These are phyloP conservation scores for Caenorhabditis briggsae DNA, from an alignment of 1,140 invertebrate genomes.

Conservation along the genomic window DNA sequence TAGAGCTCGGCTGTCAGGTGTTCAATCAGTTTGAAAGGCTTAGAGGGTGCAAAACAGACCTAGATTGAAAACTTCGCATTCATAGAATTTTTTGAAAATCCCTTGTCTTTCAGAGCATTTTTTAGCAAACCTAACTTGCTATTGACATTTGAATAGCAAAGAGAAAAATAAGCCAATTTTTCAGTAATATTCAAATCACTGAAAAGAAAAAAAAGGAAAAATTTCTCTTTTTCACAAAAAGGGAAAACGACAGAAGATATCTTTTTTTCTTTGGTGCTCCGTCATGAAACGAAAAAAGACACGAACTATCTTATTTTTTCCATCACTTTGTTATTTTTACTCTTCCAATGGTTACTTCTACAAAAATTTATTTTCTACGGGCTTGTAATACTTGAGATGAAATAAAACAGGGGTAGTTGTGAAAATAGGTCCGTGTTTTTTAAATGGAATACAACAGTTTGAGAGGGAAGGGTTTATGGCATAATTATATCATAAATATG, in stretches of 20 bases:
- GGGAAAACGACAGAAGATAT: background rate
- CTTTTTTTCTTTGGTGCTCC: background rate
- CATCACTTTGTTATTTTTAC: background rate
- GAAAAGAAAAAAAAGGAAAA: background rate
- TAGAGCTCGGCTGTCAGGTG: too few relatives aligned
- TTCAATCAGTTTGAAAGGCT: too few relatives aligned
- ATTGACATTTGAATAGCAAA: background rate
- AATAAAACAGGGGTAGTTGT: background rate
- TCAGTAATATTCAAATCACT: background rate
- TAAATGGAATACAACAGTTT: constrained; percentile 15
- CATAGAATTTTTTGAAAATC: too few relatives aligned
- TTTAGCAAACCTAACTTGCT: background rate
- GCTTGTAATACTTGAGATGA: background rate
- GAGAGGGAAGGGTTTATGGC: constrained; percentile 1
- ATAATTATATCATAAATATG: constrained; percentile 19
- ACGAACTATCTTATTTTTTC: background rate
- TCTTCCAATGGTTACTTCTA: background rate
- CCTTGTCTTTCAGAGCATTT: too few relatives aligned
- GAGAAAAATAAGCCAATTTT: background rate
- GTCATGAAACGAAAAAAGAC: background rate
- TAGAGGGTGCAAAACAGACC: too few relatives aligned
- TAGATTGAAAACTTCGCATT: too few relatives aligned
- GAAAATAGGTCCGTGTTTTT: constrained; percentile 4
- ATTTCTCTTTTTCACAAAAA: background rate
- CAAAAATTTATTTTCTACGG: constrained; percentile 18